Conservation (phyloP, 64 coral and sea anemone species). For the Porites australiensis region DNA sequence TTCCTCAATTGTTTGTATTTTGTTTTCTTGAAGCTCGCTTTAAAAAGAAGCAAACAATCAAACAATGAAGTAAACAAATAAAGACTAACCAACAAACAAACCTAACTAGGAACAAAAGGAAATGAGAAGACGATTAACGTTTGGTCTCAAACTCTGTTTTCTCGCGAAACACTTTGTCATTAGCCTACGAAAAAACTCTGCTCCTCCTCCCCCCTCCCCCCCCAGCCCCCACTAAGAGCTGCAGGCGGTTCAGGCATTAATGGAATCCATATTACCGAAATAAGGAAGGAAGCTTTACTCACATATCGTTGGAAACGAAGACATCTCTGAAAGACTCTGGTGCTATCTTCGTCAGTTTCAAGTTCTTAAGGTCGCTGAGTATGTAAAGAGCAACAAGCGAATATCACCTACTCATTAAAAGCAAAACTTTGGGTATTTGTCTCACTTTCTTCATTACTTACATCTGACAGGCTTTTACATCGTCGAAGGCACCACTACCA, state of each 20-base stretch:
- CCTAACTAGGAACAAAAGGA: too few relatives aligned
- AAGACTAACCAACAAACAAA: too few relatives aligned
- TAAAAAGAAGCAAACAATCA: not conserved
- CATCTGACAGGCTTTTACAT: constrained; percentile 55
- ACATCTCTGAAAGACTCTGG: constrained; percentile 46
- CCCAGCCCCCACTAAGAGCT: too few relatives aligned
- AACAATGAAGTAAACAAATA: not conserved
- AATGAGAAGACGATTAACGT: too few relatives aligned
- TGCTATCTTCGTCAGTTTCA: constrained; percentile 39
- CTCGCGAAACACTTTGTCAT: too few relatives aligned
- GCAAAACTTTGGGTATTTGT: not conserved
- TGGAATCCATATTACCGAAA: not conserved
- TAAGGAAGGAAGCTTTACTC: not conserved
- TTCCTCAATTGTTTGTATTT: constrained; percentile 70
- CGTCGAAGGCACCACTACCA: constrained; percentile 44
- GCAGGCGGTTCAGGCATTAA: too few relatives aligned
- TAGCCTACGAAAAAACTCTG: too few relatives aligned
- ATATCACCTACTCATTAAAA: too few relatives aligned
- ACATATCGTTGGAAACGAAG: constrained; percentile 35
- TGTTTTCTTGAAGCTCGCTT: constrained; percentile 75
- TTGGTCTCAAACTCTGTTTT: too few relatives aligned
- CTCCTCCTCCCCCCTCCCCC: too few relatives aligned
- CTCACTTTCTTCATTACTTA: constrained; percentile 8
- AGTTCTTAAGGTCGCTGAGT: constrained; percentile 41
- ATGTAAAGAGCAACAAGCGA: not conserved